A percentile compares a stretch with the other conserved stretches of the same genome.
These are phyloP conservation scores for Aspiorhynchus laticeps DNA, from an alignment of 2,113 vertebrate species.

Conservation along the genomic window DNA sequence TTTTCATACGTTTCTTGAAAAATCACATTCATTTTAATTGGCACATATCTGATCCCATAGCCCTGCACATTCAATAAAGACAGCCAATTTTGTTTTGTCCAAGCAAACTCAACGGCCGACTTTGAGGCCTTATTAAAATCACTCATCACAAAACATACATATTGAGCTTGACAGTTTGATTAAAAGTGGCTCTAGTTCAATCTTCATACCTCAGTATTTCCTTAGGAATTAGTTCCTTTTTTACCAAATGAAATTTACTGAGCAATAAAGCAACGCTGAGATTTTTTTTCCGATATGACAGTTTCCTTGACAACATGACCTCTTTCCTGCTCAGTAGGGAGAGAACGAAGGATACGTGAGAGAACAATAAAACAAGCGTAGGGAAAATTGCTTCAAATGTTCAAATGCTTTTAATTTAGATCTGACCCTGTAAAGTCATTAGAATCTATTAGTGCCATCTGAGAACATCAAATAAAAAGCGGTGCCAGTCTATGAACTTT, in stretches of 20 bases:
- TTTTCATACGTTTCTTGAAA: no score
- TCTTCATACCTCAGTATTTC: background rate
- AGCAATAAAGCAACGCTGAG: slow-evolving; percentile 46
- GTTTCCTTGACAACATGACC: slow-evolving; percentile 59
- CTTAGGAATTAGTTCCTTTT: slow-evolving; percentile 40
- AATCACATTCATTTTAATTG: no score
- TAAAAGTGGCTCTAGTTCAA: slow-evolving; percentile 22
- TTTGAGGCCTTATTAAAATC: slow-evolving; percentile 33
- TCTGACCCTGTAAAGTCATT: slow-evolving; percentile 27
- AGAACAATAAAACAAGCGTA: slow-evolving; percentile 16
- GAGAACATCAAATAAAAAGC: background rate
- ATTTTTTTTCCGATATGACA: slow-evolving; percentile 44
- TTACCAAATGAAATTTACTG: slow-evolving; percentile 44
- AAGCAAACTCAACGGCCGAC: background rate
- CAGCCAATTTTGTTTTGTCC: background rate
- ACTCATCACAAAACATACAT: slow-evolving; percentile 10
- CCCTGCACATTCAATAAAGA: slow-evolving; percentile 4
- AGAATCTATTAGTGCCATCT: background rate
- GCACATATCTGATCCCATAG: no score
- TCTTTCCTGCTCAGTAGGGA: slow-evolving; percentile 16
- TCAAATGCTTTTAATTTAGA: slow-evolving; percentile 18
- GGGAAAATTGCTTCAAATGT: background rate
- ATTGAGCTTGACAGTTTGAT: slow-evolving; percentile 38
- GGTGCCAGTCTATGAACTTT: background rate
- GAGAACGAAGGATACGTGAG: background rate